Base-by-base conservation (phyloP, 2,113 vertebrate genomes). In the Steatornis caripensis region DNA sequence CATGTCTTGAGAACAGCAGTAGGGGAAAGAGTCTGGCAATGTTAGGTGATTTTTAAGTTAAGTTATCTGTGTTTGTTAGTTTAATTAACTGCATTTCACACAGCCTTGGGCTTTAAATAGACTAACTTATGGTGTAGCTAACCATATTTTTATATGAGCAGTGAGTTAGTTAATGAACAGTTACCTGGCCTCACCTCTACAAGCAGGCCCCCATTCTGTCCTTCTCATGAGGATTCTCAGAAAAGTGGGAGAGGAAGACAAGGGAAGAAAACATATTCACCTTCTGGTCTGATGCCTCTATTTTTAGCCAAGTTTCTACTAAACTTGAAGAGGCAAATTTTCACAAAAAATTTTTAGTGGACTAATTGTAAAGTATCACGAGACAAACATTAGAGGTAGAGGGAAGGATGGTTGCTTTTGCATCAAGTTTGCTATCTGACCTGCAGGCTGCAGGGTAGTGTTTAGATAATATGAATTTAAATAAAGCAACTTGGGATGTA, bases 361-460 rank as follows among this genome's bases (percentile, higher is more conserved):
- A 93, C 61, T 93, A 93, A 91, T 82, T 97, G 93, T 97, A 95
- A 95, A 95, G 51, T 94, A 93, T 20, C 54, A 39, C 34, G 81
- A 88, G 43, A 58, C 29, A 87, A 91, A 64, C 39, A 62, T 2
- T 90, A 89, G 82, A 88, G 55, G 61, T 34, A 84, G 74, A 88
- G 21, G 74, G 58, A 80, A 96, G 75, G 57, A 81, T 64, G 84
- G 53, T 27, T 61, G 72, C 4, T 75, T 90, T 92, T 82, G 70
- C 79, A 87, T 95, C 58, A 55, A 15, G 76, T 93, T 92, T 49
- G 21, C 88, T 87, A 54, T 49, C 48, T 29, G 62, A 94, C 34
- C 79, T 93, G 87, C 74, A 90, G 90, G 86, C 70, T 84, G 49
- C 87, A 95, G 75, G 87, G 53, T 97, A 93, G 93, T 70, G 81